Evolutionary conservation across 2,797 vertebrate species (phyloP), one percentile per base, ranked within the genome.

Genomic region (Labeo calbasu): DNA sequence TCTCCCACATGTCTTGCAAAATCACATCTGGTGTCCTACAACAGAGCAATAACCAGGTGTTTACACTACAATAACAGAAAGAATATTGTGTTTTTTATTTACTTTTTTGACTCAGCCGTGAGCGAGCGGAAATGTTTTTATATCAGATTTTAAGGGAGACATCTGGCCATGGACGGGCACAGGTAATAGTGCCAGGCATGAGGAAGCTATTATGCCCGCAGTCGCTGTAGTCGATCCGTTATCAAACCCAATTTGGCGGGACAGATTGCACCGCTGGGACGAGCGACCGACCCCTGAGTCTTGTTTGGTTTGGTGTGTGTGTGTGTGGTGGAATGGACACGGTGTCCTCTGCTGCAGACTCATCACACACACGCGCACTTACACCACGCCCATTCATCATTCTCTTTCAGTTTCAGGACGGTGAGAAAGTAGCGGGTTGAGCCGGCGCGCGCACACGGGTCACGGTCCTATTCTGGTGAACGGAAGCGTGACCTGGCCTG

Each of bases 221-320:
- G 80, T 84, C 72, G 85, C 82, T 78, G 36, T 69, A 65, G 81
- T 75, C 79, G 65, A 79, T 88, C 84, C 73, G 85, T 88, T 88
- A 88, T 89, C 86, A 85, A 84, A 86, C 87, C 70, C 87, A 88
- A 89, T 89, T 87, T 87, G 70, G 55, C 40, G 61, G 79, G 80
- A 88, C 84, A 90, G 88, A 90, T 87, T 90, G 87, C 84, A 78
- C 32, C 13, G 48, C 82, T 55, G 84, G 82, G 79, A 82, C 10
- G 48, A 84, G 57, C 81, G 71, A 21, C 81, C 81, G 77, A 88
- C 86, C 88, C 70, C 79, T 71, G 25, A 55, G 63, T 69, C 82
- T 70, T 77, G 61, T 84, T 84, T 79, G 68, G 57, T 77, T 50
- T 83, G 28, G 53, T 85, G 77, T 55, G 80, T 32, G 80, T 32